Conservation (phyloP, 2,888 invertebrate genomes). For the Adelognathus sp. region DNA sequence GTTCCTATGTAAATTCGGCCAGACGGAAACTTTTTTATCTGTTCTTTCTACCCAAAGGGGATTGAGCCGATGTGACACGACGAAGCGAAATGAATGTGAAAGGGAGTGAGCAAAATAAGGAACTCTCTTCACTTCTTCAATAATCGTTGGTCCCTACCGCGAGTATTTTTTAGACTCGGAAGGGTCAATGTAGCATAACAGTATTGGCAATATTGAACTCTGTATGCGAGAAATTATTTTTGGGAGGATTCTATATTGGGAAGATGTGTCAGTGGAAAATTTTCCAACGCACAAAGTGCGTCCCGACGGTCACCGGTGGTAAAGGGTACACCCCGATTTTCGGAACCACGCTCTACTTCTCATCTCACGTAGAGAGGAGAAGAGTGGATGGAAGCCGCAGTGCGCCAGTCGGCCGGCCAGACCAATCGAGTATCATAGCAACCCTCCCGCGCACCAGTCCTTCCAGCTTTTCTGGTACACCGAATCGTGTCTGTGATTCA, state of each 20-base stretch:
- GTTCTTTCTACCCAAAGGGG: too few species aligned
- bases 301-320: not conserved
- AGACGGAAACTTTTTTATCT: too few species aligned
- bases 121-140: not conserved
- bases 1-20: too few species aligned
- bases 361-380: conserved; percentile 28
- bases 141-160: too few species aligned
- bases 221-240: not conserved
- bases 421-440: conserved; percentile 42
- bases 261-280: not conserved
- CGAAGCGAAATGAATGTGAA: too few species aligned
- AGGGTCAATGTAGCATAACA: not conserved
- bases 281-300: not conserved
- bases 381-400: conserved; percentile 52
- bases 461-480: not conserved
- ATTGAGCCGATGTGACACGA: too few species aligned
- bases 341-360: conserved; percentile 17
- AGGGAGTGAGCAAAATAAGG: too few species aligned
- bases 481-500: not conserved
- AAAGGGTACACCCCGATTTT: conserved; percentile 24
- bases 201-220: not conserved
- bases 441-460: conserved; percentile 15
- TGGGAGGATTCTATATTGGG: not conserved
- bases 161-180: not conserved
- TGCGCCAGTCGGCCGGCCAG: conserved; percentile 55